Evolutionary conservation across 2,888 invertebrate species (phyloP).

Genomic region (Belgica antarctica): DNA sequence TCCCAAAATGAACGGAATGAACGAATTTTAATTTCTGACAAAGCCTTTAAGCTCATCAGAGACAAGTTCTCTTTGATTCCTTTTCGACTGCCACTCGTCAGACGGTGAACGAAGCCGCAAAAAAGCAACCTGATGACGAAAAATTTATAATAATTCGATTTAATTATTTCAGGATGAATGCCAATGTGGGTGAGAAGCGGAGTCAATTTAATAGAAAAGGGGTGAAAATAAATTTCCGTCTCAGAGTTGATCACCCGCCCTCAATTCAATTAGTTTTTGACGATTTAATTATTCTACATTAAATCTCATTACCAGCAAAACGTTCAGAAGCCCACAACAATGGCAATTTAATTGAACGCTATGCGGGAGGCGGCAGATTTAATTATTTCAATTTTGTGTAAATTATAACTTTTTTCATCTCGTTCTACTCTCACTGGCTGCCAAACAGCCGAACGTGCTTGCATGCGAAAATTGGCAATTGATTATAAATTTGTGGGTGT

Average conservation of each 20-base stretch:
- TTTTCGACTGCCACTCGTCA: background rate
- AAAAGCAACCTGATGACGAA: background rate
- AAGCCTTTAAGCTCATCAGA: background rate
- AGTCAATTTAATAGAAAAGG: background rate
- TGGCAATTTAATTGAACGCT: constrained; percentile 26
- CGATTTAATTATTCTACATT: constrained; percentile 43
- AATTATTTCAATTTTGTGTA: constrained; percentile 37
- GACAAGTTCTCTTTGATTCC: background rate
- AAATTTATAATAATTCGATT: constrained; percentile 32
- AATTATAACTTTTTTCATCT: constrained; percentile 8
- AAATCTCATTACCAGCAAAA: constrained; percentile 40
- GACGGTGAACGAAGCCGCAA: too few relatives aligned
- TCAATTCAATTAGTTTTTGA: constrained; percentile 30
- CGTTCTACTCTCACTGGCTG: too few relatives aligned
- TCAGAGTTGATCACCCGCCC: background rate
- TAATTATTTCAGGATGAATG: constrained; percentile 9
- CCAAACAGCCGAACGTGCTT: too few relatives aligned
- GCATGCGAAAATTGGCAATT: too few relatives aligned
- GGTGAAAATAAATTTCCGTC: background rate
- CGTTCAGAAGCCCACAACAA: constrained; percentile 19
- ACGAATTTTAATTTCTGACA: background rate
- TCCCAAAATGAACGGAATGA: too few relatives aligned
- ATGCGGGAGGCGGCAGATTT: constrained; percentile 18
- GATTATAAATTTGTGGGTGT: too few relatives aligned
- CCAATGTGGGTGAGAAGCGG: constrained; percentile 1